Evolutionary conservation across 2,113 vertebrate species (phyloP).

Genomic region (Oryzias javanicus): DNA sequence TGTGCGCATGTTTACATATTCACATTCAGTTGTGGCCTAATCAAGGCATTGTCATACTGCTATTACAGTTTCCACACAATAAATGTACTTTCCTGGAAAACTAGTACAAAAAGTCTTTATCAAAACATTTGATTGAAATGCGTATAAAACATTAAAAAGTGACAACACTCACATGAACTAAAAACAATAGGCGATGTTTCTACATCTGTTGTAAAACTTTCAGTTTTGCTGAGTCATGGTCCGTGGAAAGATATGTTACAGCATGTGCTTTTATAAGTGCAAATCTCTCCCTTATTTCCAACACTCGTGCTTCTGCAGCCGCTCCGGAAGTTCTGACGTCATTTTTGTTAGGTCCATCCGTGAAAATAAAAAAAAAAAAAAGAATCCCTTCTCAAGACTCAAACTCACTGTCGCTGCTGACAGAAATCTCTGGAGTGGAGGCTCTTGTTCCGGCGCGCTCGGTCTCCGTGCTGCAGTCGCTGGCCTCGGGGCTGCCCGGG

Average conservation of each 20-base stretch:
- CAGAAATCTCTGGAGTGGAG: conserved; percentile 76
- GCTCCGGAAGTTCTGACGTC: conserved; percentile 16
- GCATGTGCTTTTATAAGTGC: conserved; percentile 68
- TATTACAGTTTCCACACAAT: conserved; percentile 15
- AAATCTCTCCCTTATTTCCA: conserved; percentile 16
- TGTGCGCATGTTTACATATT: conserved; percentile 24
- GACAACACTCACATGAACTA: conserved; percentile 34
- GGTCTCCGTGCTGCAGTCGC: conserved; percentile 72
- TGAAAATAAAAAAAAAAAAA: not conserved
- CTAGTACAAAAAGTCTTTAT: conserved; percentile 18
- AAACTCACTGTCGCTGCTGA: conserved; percentile 82
- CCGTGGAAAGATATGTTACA: conserved; percentile 26
- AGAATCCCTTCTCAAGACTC: conserved; percentile 66
- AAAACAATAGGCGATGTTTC: conserved; percentile 28
- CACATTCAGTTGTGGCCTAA: conserved; percentile 24
- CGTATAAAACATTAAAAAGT: conserved; percentile 22
- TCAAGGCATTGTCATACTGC: conserved; percentile 33
- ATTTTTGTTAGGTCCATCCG: not conserved
- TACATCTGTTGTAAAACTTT: conserved; percentile 11
- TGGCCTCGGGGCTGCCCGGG: conserved; percentile 71
- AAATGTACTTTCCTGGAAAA: conserved; percentile 11
- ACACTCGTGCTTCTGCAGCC: conserved; percentile 11
- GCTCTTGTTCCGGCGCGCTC: conserved; percentile 59
- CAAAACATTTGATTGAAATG: conserved; percentile 17
- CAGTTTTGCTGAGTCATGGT: conserved; percentile 7